Evolutionary conservation across 2,113 vertebrate genomes (phyloP), one percentile per base, ranked within the genome.

Genomic region (Gnathonemus longibarbis): DNA sequence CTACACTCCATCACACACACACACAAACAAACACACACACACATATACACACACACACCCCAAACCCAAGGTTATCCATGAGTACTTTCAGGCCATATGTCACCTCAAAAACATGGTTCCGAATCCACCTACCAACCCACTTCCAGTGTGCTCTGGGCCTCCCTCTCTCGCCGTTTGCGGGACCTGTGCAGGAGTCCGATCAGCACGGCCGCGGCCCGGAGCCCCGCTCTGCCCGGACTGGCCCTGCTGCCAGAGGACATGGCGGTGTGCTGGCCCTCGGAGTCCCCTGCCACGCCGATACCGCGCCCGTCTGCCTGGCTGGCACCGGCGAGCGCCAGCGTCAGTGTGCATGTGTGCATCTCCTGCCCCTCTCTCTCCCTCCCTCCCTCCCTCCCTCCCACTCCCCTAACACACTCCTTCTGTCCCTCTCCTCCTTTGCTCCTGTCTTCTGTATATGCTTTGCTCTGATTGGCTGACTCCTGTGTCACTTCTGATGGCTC

Each of bases 141-240:
- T 46, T 74, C 31, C 89, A 46, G 35, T 58, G 48, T 46, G 15
- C 42, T 80, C 74, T 84, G 49, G 48, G 46, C 74, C 89, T 89
- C 89, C 48, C 77, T 89, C 49, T 89, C 96, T 92, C 96, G 97
- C 94, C 97, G 97, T 91, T 94, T 96, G 89, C 98, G 96, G 89
- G 97, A 98, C 94, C 97, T 97, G 96, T 98, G 97, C 93, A 98
- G 96, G 89, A 98, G 96, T 95, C 98, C 98, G 53, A 99, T 98
- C 66, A 99, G 96, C 90, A 98, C 98, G 92, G 98, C 98, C 0
- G 97, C 98, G 0, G 98, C 98, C 88, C 97, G 97, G 62, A 98
- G 97, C 84, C 98, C 97, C 6, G 98, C 98, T 92, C 97, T 97
- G 90, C 97, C 97, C 90, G 96, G 97, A 90, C 96, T 96, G 92